Evolutionary conservation across 1,140 invertebrate species (phyloP).

Genomic region (Calosoma granatense): DNA sequence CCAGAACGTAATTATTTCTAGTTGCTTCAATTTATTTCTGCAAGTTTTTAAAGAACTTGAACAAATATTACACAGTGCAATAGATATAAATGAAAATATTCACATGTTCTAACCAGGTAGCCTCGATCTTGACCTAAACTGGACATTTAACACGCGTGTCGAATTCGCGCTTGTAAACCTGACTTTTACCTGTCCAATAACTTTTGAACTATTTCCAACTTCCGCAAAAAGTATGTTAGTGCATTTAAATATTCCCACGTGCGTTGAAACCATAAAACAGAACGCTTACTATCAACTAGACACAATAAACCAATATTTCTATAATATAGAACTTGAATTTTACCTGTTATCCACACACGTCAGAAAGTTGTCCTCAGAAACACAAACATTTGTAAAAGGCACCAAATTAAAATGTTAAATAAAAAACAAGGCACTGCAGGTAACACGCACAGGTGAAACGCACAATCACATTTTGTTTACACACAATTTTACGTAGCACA

Average conservation of each 20-base stretch:
- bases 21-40: neutral
- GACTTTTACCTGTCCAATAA: conserved; percentile 6
- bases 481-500: neutral
- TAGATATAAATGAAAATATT: neutral
- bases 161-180: conserved; percentile 7
- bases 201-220: conserved; percentile 8
- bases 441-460: neutral
- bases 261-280: no score
- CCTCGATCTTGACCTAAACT: conserved; percentile 8
- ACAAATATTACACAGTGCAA: neutral
- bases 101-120: neutral
- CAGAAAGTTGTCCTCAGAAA: neutral
- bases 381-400: neutral
- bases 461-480: conserved; percentile 8
- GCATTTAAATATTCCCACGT: neutral
- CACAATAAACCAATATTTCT: no score
- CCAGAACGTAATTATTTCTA: neutral
- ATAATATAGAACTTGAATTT: neutral
- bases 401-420: neutral
- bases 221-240: conserved; percentile 4
- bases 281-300: no score
- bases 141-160: conserved; percentile 6
- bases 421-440: neutral
- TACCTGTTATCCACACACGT: conserved; percentile 4
- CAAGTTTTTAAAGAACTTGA: no score